Conservation (phyloP, 2,113 vertebrate species). For the Neomonachus schauinslandi region DNA sequence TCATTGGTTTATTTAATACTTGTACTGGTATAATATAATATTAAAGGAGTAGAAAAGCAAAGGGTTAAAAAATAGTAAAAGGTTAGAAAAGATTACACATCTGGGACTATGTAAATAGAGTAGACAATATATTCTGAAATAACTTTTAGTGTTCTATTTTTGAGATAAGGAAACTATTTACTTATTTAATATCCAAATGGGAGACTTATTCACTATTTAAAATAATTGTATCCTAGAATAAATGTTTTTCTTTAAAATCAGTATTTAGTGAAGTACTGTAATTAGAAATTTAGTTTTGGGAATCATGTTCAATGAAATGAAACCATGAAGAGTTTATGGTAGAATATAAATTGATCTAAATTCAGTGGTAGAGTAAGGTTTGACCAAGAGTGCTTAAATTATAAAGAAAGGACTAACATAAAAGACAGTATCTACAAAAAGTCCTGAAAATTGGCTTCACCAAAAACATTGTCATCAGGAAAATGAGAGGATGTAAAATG, state of each 20-base stretch:
- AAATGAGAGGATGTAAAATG: not conserved
- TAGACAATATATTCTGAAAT: not conserved
- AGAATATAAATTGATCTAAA: not conserved
- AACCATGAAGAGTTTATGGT: not conserved
- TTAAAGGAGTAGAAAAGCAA: conserved; percentile 23
- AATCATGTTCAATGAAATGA: conserved; percentile 2
- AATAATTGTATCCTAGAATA: not conserved
- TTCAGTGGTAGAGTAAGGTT: not conserved
- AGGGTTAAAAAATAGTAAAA: not conserved
- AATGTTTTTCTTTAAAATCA: not conserved
- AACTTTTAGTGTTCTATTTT: not conserved
- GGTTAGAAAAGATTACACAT: not conserved
- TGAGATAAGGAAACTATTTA: not conserved
- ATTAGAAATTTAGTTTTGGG: not conserved
- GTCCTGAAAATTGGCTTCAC: not conserved
- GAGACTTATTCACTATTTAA: not conserved
- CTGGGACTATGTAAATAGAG: not conserved
- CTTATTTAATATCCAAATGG: not conserved
- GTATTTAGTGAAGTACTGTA: not conserved
- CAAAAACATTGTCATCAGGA: not conserved
- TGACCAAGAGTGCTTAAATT: not conserved
- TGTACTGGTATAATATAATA: not conserved
- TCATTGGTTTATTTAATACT: not conserved
- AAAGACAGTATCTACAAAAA: not conserved
- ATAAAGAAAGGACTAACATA: not conserved